phyloP scores from a whole-genome alignment of 2,888 invertebrate species.

The Icerya purchasi region DNA sequence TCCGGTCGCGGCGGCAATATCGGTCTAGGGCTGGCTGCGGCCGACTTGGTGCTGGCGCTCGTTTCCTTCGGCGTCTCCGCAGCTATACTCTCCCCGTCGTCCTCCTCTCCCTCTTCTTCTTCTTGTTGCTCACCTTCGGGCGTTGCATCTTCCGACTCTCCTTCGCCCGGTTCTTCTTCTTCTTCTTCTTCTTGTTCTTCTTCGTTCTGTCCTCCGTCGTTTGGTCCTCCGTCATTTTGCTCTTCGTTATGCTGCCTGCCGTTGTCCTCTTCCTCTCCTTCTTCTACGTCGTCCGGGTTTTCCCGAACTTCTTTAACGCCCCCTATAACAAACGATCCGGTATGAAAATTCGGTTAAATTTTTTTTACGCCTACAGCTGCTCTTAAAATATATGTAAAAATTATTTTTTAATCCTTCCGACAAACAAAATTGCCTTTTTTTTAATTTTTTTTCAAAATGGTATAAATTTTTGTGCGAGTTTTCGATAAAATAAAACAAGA shows the following conservation, averaged over 20 bases:
- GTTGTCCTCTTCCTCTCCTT: not conserved
- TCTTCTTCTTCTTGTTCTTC: not conserved
- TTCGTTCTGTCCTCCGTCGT: not conserved
- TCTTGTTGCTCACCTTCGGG: not conserved
- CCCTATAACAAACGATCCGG: too few species aligned
- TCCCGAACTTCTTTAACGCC: not conserved
- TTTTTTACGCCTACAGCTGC: too few species aligned
- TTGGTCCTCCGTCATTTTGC: not conserved
- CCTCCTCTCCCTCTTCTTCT: not conserved
- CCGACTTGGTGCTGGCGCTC: not conserved
- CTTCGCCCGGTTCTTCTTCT: not conserved
- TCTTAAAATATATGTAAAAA: too few species aligned
- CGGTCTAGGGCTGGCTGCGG: not conserved
- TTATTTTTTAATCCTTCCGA: too few species aligned
- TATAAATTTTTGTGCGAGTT: too few species aligned
- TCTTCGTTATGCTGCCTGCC: not conserved
- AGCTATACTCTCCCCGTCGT: not conserved
- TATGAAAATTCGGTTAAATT: too few species aligned
- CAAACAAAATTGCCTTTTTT: too few species aligned
- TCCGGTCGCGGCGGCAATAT: not conserved
- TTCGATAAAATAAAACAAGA: too few species aligned
- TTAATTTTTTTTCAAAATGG: too few species aligned
- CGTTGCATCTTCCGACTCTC: too few species aligned
- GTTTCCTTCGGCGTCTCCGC: not conserved
- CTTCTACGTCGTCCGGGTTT: not conserved